Percentiles rank a stretch among this genome's conserved stretches.
Evolutionary conservation across 2,888 invertebrate genomes (phyloP).

Genomic region (Rotaria macrura): DNA sequence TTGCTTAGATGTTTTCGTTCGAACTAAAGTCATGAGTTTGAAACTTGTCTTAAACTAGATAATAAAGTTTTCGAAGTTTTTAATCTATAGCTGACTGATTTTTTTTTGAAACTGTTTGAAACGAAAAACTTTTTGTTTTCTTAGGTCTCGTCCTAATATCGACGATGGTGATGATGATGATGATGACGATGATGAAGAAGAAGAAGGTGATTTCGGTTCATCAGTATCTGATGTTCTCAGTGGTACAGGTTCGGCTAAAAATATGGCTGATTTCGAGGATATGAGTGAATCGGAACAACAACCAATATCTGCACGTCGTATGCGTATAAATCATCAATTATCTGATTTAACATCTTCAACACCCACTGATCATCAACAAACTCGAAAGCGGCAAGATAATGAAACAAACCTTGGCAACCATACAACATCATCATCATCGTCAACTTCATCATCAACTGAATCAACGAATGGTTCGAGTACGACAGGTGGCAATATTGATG

Average conservation of each 20-base stretch:
- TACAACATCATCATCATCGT: not conserved
- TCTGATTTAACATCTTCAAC: slow-evolving; percentile 45
- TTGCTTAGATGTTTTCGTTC: too few species aligned
- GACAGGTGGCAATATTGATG: slow-evolving; percentile 36
- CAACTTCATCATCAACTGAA: not conserved
- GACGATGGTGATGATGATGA: slow-evolving; percentile 33
- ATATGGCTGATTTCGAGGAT: slow-evolving; percentile 84
- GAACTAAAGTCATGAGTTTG: too few species aligned
- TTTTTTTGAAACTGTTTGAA: too few species aligned
- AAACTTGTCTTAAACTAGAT: too few species aligned
- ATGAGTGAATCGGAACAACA: slow-evolving; percentile 68
- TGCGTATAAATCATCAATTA: slow-evolving; percentile 39
- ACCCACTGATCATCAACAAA: slow-evolving; percentile 41
- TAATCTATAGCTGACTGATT: too few species aligned
- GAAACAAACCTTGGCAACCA: not conserved
- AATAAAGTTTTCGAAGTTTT: too few species aligned
- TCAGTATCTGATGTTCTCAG: slow-evolving; percentile 40
- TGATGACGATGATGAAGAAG: slow-evolving; percentile 40
- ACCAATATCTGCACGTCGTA: not conserved
- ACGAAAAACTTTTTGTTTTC: not conserved
- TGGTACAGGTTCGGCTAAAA: slow-evolving; percentile 63
- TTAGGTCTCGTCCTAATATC: slow-evolving; percentile 31
- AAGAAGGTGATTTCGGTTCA: slow-evolving; percentile 35
- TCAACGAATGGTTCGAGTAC: not conserved
- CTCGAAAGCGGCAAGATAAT: slow-evolving; percentile 22